Evolutionary conservation across 2,113 vertebrate genomes (phyloP).

Genomic region (Thinocorus orbignyianus): DNA sequence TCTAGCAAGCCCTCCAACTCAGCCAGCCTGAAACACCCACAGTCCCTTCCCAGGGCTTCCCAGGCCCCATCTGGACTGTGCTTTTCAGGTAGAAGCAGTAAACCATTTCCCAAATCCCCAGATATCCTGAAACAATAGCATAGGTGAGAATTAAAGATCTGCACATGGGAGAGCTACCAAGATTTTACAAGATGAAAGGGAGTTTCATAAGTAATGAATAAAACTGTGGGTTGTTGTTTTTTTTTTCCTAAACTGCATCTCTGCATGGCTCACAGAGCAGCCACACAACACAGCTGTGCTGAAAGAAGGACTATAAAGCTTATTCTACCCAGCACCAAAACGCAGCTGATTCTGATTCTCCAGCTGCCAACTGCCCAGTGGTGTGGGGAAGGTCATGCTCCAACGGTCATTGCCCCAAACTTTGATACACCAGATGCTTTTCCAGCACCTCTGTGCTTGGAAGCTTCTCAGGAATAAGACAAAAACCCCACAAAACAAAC

Average conservation of each 20-base stretch:
- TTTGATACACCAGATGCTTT: neutral
- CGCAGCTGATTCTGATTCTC: neutral
- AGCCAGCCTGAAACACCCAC: slow-evolving; percentile 7
- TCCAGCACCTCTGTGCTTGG: neutral
- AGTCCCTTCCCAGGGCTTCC: neutral
- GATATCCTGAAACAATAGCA: neutral
- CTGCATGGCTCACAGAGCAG: neutral
- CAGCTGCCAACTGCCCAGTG: neutral
- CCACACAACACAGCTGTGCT: neutral
- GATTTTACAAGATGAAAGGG: neutral
- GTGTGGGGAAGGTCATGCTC: neutral
- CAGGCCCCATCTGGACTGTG: neutral
- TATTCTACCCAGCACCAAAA: neutral
- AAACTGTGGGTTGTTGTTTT: neutral
- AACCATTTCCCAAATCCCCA: neutral
- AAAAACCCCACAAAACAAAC: neutral
- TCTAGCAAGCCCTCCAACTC: slow-evolving; percentile 7
- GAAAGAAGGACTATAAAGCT: neutral
- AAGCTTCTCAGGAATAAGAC: neutral
- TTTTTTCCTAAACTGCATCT: neutral
- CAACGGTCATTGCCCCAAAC: neutral
- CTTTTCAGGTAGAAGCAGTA: slow-evolving; percentile 3
- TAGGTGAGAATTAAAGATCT: neutral
- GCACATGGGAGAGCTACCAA: neutral
- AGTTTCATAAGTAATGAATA: neutral